Evolutionary conservation across 1,140 invertebrate genomes (phyloP), one percentile per base, ranked within the genome.

Genomic region (Scaptomyza hsui): DNA sequence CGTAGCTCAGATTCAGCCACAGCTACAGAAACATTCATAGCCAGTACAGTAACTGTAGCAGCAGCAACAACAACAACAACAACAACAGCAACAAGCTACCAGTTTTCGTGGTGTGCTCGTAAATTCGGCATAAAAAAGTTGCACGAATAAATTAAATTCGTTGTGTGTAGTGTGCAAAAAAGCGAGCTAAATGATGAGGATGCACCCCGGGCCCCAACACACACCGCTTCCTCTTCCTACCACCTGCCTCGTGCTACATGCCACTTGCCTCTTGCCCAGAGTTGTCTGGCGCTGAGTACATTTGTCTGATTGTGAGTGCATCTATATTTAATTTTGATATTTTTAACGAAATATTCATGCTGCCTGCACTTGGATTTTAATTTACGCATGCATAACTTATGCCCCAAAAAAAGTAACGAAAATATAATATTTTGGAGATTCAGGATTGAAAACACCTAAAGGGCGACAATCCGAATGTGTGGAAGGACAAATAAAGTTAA

Each of bases 101-200:
- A 41, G 57, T 44, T 37, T 39, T 57, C 56, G n/a, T 44, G 29
- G 32, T 51, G 44, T 41, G 52, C 81, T 85, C 81, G 81, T 83
- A 83, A 85, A 85, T 77, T 81, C 64, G 62, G 61, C 70, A 75
- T 61, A 55, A 73, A 77, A 76, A 86, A 68, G 64, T 67, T 82
- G 60, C 69, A 86, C 69, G 83, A 75, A 88, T 88, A 88, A 88
- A 88, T 88, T 88, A 88, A 88, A 89, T 89, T 88, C 81, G 78
- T 78, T 72, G 60, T 68, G 71, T 44, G 44, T 29, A 15, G 71
- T 44, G 44, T 29, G 18, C 44, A 74, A 44, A 51, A 42, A 45
- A 72, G 26, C 48, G 51, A 73, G 55, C 18, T 24, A 47, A 49
- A 71, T 72, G 56, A 19, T 41, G 41, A 61, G 37, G 37, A 53